These are phyloP conservation scores for Trachymyrmex septentrionalis DNA, from an alignment of 1,140 invertebrate species.

Conservation along the genomic window DNA sequence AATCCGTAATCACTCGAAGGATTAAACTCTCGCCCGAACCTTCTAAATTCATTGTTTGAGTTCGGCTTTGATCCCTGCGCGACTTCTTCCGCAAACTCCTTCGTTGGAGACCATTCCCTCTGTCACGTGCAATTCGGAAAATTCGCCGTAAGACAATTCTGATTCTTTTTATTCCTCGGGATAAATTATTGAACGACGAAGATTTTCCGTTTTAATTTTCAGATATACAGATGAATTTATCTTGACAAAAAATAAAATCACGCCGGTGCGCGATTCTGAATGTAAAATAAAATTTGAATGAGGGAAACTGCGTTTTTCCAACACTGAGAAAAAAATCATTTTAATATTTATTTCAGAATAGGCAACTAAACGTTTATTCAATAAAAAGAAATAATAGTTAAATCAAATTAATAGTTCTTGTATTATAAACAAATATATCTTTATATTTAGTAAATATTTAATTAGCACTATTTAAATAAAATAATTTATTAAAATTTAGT, in stretches of 20 bases:
- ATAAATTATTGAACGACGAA: slow-evolving; percentile 10
- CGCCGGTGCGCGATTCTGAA: background rate
- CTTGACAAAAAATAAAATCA: background rate
- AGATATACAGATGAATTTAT: background rate
- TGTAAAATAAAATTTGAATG: background rate
- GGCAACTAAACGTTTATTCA: too few species aligned
- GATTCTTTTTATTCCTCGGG: background rate
- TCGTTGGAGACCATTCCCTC: background rate
- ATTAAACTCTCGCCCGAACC: slow-evolving; percentile 35
- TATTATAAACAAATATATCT: too few species aligned
- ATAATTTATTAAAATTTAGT: too few species aligned
- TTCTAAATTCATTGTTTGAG: slow-evolving; percentile 50
- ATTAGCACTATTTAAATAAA: too few species aligned
- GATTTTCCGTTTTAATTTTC: background rate
- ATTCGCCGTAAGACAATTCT: background rate
- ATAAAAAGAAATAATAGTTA: too few species aligned
- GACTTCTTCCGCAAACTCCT: slow-evolving; percentile 33
- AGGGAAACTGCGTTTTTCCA: background rate
- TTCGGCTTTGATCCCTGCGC: slow-evolving; percentile 16
- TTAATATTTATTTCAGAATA: too few species aligned
- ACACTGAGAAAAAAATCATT: too few species aligned
- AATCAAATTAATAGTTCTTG: too few species aligned
- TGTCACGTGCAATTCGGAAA: slow-evolving; percentile 9
- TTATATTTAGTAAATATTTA: too few species aligned
- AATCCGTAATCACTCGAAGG: slow-evolving; percentile 45